A percentile compares a stretch with the other conserved stretches of the same genome.
These are phyloP conservation scores for Macrobrachium rosenbergii DNA, from an alignment of 1,140 invertebrate genomes.

Conservation along the genomic window DNA sequence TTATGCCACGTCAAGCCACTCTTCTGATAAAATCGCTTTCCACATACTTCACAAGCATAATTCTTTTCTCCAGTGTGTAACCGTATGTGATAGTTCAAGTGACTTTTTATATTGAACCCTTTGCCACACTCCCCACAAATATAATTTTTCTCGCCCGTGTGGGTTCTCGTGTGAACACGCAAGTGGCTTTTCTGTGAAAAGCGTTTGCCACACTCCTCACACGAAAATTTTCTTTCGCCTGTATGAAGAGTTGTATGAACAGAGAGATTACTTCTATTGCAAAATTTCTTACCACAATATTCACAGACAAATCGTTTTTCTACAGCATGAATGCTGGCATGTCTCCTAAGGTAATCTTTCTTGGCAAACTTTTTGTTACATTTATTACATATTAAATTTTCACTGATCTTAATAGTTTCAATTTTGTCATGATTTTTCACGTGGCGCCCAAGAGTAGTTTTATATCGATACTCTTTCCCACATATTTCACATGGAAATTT, in stretches of 20 bases:
- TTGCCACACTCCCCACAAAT: constrained; percentile 1
- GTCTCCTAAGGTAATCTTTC: not conserved
- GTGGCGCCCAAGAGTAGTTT: not conserved
- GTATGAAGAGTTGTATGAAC: not conserved
- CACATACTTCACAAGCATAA: constrained; percentile 1
- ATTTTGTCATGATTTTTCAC: not conserved
- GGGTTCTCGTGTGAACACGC: not conserved
- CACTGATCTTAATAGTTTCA: too few species aligned
- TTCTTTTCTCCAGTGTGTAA: not conserved
- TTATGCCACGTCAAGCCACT: not conserved
- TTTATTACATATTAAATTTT: not conserved
- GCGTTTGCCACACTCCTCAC: too few species aligned
- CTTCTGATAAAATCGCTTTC: not conserved
- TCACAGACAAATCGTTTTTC: too few species aligned
- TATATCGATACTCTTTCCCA: constrained; percentile 1
- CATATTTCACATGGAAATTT: not conserved
- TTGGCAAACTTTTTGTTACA: not conserved
- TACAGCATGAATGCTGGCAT: not conserved
- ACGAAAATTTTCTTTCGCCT: too few species aligned
- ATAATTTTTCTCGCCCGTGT: not conserved
- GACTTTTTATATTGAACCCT: not conserved
- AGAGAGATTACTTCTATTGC: too few species aligned
- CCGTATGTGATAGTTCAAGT: not conserved
- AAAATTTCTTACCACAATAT: too few species aligned
- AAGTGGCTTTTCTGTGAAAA: not conserved